These are phyloP conservation scores for Sycophila texana DNA, from an alignment of 2,888 invertebrate genomes.

Conservation along the genomic window DNA sequence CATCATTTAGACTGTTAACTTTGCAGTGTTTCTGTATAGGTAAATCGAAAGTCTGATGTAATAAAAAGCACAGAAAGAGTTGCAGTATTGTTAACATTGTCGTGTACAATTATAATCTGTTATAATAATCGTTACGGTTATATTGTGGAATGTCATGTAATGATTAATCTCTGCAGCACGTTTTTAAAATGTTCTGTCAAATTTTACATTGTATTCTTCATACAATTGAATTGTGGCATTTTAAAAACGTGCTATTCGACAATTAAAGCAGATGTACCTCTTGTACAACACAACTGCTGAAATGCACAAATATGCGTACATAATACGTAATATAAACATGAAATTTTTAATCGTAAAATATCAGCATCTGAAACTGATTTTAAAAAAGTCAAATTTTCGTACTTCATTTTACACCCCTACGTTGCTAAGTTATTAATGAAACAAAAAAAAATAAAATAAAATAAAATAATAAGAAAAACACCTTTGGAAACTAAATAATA, in stretches of 20 bases:
- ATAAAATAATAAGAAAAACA: too few species aligned
- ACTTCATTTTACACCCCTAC: too few species aligned
- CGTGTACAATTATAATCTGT: not conserved
- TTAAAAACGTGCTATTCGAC: conserved; percentile 10
- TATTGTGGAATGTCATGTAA: not conserved
- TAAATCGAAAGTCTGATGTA: conserved; percentile 22
- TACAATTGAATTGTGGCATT: not conserved
- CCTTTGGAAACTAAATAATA: too few species aligned
- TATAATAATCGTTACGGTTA: not conserved
- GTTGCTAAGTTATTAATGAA: too few species aligned
- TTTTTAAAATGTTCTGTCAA: not conserved
- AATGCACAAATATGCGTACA: conserved; percentile 12
- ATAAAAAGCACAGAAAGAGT: conserved; percentile 22
- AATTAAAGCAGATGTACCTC: conserved; percentile 7
- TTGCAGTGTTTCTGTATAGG: conserved; percentile 12
- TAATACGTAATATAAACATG: conserved; percentile 27
- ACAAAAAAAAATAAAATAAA: too few species aligned
- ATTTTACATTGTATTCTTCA: not conserved
- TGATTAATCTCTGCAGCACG: conserved; percentile 3
- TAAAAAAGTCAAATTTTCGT: too few species aligned
- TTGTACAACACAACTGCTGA: not conserved
- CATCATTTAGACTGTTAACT: conserved; percentile 3
- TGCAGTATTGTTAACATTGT: conserved; percentile 16
- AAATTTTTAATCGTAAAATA: not conserved
- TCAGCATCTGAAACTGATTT: too few species aligned